Conservation (phyloP, 2,113 vertebrate species). For the Laticauda colubrina region DNA sequence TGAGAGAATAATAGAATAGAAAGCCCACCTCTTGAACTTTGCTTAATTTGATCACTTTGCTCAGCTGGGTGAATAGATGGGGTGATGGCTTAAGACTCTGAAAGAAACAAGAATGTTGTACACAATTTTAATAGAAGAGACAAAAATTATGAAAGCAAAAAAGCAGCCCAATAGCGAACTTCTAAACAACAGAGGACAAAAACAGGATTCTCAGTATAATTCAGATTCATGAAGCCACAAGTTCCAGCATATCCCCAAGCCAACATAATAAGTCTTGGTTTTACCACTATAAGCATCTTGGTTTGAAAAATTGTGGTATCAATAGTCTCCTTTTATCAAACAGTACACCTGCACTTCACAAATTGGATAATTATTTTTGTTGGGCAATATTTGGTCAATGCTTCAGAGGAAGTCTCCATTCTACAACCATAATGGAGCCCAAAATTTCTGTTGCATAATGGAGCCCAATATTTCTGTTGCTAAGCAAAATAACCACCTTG, state of each 20-base stretch:
- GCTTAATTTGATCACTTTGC: conserved; percentile 99
- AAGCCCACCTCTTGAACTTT: conserved; percentile 98
- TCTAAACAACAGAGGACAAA: not conserved
- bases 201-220: not conserved
- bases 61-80: conserved; percentile 96
- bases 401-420: not conserved
- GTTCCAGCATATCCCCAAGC: not conserved
- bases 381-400: not conserved
- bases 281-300: not conserved
- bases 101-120: conserved; percentile 59
- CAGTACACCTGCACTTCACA: not conserved
- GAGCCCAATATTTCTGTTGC: too few relatives aligned
- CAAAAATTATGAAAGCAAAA: not conserved
- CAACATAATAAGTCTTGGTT: not conserved
- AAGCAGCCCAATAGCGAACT: not conserved
- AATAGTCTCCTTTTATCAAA: not conserved
- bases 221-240: not conserved
- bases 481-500: too few relatives aligned
- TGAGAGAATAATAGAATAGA: not conserved
- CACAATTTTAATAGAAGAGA: fast-evolving
- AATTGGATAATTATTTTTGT: not conserved
- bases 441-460: too few relatives aligned
- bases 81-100: conserved; percentile 98
- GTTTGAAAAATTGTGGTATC: not conserved
- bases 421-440: too few relatives aligned